Conservation (phyloP, 2,797 vertebrate genomes). For the Loris lydekkerianus region DNA sequence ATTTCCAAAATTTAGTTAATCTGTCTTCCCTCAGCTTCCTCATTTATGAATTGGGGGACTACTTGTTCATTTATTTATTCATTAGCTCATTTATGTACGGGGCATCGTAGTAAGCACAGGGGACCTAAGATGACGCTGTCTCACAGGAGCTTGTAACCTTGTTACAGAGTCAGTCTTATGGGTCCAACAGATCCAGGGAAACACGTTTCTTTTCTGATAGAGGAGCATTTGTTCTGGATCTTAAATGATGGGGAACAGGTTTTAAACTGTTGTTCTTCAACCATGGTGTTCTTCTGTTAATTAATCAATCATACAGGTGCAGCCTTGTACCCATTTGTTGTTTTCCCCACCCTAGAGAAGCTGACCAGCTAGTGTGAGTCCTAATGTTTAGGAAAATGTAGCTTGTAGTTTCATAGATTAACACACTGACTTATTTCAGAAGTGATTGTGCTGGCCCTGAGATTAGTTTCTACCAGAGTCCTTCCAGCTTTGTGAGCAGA, state of each 20-base stretch:
- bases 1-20: conserved; percentile 13
- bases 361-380: not conserved
- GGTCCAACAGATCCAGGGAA: not conserved
- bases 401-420: conserved; percentile 1
- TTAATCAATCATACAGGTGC: not conserved
- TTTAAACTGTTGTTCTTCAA: not conserved
- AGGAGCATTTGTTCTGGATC: not conserved
- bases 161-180: not conserved
- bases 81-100: not conserved
- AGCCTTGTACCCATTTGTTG: not conserved
- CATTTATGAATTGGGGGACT: not conserved
- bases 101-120: not conserved
- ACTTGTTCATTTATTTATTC: not conserved
- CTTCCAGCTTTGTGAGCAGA: conserved; percentile 1
- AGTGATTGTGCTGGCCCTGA: not conserved
- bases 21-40: not conserved
- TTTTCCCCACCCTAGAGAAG: not conserved
- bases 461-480: not conserved
- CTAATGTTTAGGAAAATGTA: not conserved
- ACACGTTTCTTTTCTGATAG: not conserved
- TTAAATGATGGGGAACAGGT: not conserved
- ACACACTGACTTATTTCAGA: not conserved
- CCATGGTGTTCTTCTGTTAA: not conserved
- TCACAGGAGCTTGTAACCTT: not conserved
- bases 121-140: not conserved